Evolutionary conservation across 2,888 invertebrate species (phyloP), one percentile per base, ranked within the genome.

Genomic region (Hyposoter dolosus): DNA sequence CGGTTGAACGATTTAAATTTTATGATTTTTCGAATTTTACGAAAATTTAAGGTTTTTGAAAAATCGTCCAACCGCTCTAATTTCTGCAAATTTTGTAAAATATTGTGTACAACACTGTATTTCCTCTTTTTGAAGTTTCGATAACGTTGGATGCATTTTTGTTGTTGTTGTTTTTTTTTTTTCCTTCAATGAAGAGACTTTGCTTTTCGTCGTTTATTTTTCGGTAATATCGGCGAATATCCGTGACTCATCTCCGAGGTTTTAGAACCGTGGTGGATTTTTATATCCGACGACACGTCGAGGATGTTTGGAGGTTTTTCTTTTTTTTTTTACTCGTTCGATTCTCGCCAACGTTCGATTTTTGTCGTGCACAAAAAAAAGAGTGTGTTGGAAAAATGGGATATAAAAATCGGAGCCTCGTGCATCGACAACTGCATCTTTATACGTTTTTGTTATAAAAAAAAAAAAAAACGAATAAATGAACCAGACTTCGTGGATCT

Each of bases 331-430:
- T 53, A 60, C 40, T 23, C 47, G 50, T 65, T 69, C 60, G 68
- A 40, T 60, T n/a, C 56, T 66, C 56, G 19, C 15, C 43, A n/a
- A 53, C 56, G 53, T 50, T 28, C 68, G 60, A 53, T 79, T 77
- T 60, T 28, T 19, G 47, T 60, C 53, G 17, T 65, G 63, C 28
- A n/a, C 19, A 32, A 60, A 79, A 43, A 71, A 68, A 43, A 56
- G 45, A 81, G 23, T 65, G 32, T 28, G 28, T 28, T 28, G 50
- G 43, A 77, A 63, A 45, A 66, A 82, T 77, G 71, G 85, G 66
- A 32, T 53, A 83, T 85, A 85, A 83, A 83, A 83, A 76, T 82
- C 45, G 72, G 65, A 71, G 65, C 65, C 17, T 53, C 19, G 32
- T 79, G 53, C 19, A 12, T 47, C 32, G 15, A 50, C 43, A 79